A percentile compares a stretch with the other conserved stretches of the same genome.
phyloP scores from a whole-genome alignment of 2,113 vertebrate species.

The Eurystomus gularis region DNA sequence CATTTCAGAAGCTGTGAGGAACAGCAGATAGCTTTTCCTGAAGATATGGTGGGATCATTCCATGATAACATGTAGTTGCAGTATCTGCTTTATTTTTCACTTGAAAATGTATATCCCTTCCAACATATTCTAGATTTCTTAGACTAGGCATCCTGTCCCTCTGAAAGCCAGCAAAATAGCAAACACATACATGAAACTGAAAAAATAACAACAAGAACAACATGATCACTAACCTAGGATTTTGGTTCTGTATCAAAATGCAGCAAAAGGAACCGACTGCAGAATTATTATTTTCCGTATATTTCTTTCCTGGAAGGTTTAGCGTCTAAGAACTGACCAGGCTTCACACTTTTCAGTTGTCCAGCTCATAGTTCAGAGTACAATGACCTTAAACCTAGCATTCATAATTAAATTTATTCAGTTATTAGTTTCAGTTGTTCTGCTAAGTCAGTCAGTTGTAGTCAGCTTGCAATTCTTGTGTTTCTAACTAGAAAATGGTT shows the following conservation, averaged over 20 bases:
- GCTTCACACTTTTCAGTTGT: not conserved
- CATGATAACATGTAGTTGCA: accelerated
- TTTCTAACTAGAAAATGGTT: not conserved
- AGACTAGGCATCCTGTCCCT: not conserved
- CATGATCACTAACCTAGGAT: not conserved
- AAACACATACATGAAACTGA: not conserved
- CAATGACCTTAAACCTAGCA: not conserved
- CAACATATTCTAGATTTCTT: not conserved
- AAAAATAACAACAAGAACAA: not conserved
- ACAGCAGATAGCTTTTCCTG: not conserved
- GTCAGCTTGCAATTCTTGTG: not conserved
- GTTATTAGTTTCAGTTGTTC: not conserved
- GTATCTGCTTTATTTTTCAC: not conserved
- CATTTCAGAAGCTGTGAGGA: not conserved
- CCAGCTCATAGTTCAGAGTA: not conserved
- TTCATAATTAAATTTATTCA: not conserved
- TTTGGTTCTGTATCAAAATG: not conserved
- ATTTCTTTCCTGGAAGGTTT: not conserved
- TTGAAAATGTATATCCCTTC: not conserved
- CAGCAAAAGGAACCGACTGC: not conserved
- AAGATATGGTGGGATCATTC: not conserved
- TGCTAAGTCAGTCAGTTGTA: not conserved
- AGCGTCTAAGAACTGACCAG: not conserved
- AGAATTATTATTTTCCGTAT: not conserved
- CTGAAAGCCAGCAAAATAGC: not conserved